Evolutionary conservation across 2,888 invertebrate genomes (phyloP).

Genomic region (Caenorhabditis uteleia): DNA sequence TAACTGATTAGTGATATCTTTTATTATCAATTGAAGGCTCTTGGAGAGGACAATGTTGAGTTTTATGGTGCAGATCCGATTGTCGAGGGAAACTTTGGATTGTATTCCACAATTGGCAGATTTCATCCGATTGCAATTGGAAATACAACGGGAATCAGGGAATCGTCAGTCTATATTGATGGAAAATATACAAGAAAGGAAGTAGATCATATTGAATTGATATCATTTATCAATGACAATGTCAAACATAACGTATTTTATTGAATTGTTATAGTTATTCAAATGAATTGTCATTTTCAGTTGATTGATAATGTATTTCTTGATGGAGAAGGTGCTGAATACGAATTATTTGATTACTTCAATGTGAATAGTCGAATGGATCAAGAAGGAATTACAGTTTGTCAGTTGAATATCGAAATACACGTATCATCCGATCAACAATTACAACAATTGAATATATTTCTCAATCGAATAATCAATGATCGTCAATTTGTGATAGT

Average conservation of each 20-base stretch:
- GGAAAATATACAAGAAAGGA: conserved; percentile 18
- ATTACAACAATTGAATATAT: conserved; percentile 31
- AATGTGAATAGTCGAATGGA: conserved; percentile 35
- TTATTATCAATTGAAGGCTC: too few relatives aligned
- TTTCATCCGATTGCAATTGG: conserved; percentile 39
- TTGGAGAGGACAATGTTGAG: too few relatives aligned
- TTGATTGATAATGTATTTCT: conserved; percentile 42
- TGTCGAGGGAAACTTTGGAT: conserved; percentile 27
- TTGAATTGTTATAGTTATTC: too few relatives aligned
- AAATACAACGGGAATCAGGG: conserved; percentile 11
- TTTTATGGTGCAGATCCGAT: conserved; percentile 45
- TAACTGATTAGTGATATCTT: too few relatives aligned
- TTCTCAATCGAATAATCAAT: conserved; percentile 21
- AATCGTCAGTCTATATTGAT: conserved; percentile 31
- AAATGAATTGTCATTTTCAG: too few relatives aligned
- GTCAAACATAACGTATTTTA: conserved; percentile 17
- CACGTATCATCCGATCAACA: conserved; percentile 25
- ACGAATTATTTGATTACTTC: conserved; percentile 35
- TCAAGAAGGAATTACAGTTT: conserved; percentile 32
- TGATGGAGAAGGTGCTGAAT: conserved; percentile 44
- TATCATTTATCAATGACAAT: conserved; percentile 34
- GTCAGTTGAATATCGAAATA: conserved; percentile 47
- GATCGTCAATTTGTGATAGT: conserved; percentile 29
- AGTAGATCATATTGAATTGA: conserved; percentile 34
- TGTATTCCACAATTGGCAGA: conserved; percentile 31